Percentiles rank a stretch among this genome's conserved stretches.
Evolutionary conservation across 2,797 vertebrate genomes (phyloP).

Genomic region (Okamejei kenojei): DNA sequence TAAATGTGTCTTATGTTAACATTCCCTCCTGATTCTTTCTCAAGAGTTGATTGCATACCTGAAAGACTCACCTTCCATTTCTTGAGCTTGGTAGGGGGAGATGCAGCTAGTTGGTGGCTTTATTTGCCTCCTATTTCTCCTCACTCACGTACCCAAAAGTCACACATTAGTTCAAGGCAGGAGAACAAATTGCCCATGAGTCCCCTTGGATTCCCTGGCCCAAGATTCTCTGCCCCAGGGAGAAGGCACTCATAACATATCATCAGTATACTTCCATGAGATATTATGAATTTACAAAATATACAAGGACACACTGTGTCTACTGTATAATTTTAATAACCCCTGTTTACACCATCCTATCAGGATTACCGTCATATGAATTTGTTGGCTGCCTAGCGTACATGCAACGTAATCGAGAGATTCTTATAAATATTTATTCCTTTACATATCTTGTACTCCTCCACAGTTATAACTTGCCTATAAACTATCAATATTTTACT

Average conservation of each 20-base stretch:
- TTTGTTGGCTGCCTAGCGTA: not conserved
- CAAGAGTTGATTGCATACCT: not conserved
- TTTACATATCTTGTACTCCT: not conserved
- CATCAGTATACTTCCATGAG: not conserved
- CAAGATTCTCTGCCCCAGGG: not conserved
- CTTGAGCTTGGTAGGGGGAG: not conserved
- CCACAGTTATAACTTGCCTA: not conserved
- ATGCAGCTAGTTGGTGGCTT: not conserved
- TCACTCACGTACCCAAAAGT: not conserved
- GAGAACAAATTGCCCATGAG: not conserved
- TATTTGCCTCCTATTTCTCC: not conserved
- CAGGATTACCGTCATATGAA: not conserved
- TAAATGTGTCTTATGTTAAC: too few relatives aligned
- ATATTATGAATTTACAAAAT: not conserved
- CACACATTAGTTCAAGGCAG: not conserved
- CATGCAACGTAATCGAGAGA: not conserved
- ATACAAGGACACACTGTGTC: not conserved
- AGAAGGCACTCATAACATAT: not conserved
- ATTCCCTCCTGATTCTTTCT: not conserved
- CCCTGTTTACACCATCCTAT: too few relatives aligned
- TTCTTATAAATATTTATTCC: not conserved
- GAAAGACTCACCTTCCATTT: not conserved
- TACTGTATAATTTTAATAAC: not conserved
- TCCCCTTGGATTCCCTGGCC: not conserved
- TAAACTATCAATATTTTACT: not conserved